phyloP scores from a whole-genome alignment of 2,113 vertebrate species.

The Elephas maximus region DNA sequence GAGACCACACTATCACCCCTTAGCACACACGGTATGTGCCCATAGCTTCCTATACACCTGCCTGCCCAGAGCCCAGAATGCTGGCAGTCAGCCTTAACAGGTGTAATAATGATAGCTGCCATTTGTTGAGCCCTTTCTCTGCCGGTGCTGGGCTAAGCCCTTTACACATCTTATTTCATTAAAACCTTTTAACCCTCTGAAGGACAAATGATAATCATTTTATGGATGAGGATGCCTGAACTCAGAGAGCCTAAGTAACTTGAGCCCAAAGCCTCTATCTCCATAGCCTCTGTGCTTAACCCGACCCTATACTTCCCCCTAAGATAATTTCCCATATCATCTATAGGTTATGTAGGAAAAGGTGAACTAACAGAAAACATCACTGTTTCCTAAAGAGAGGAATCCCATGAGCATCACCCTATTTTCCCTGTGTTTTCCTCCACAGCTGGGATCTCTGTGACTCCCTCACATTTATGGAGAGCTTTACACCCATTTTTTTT shows the following conservation, averaged over 20 bases:
- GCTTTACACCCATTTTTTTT: background rate
- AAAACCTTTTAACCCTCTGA: background rate
- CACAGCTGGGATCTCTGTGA: background rate
- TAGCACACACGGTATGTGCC: background rate
- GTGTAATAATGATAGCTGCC: background rate
- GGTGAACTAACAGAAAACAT: background rate
- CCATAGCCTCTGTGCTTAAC: background rate
- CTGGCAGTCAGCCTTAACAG: background rate
- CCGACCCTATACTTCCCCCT: background rate
- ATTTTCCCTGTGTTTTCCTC: background rate
- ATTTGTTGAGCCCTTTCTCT: background rate
- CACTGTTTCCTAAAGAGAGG: background rate
- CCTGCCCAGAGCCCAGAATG: background rate
- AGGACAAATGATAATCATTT: background rate
- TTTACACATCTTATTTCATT: background rate
- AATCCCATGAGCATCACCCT: fast-evolving
- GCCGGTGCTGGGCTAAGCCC: background rate
- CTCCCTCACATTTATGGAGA: background rate
- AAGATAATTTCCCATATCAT: background rate
- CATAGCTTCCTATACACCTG: background rate
- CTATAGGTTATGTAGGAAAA: background rate
- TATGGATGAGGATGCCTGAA: background rate
- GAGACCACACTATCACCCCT: background rate
- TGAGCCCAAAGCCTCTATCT: background rate
- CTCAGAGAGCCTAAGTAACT: background rate